phyloP scores from a whole-genome alignment of 2,797 vertebrate genomes.

The Sebastes goodei region DNA sequence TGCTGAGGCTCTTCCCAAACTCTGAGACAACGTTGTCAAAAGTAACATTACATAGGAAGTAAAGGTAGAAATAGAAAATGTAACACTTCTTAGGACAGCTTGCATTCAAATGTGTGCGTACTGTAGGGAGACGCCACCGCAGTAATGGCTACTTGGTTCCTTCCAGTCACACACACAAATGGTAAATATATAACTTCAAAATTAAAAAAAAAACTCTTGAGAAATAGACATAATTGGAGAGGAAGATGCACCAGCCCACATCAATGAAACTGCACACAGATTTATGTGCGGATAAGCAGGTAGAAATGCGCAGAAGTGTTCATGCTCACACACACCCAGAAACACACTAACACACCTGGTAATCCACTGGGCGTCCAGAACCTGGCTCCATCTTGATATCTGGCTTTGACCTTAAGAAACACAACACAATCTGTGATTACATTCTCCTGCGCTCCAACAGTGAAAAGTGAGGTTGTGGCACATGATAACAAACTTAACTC shows the following conservation, averaged over 20 bases:
- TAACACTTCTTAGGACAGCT: too few species aligned
- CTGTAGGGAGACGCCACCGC: too few species aligned
- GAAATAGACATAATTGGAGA: background rate
- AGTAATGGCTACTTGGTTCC: too few species aligned
- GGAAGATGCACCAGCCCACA: background rate
- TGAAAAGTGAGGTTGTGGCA: background rate
- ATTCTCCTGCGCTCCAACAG: background rate
- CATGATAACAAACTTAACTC: background rate
- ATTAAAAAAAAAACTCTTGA: background rate
- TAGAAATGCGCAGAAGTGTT: background rate
- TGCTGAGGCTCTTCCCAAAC: too few species aligned
- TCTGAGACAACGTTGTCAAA: too few species aligned
- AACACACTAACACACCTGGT: conserved; percentile 86
- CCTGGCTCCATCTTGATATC: conserved; percentile 97
- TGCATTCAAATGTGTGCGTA: rapidly evolving
- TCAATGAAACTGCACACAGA: background rate
- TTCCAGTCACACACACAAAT: background rate
- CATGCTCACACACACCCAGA: background rate
- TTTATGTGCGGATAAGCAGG: background rate
- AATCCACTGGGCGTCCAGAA: conserved; percentile 93
- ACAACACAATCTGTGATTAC: background rate
- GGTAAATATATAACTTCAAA: background rate
- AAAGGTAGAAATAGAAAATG: too few species aligned
- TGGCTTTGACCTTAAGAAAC: conserved; percentile 91
- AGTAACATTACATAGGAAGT: too few species aligned